Evolutionary conservation across 2,797 vertebrate species (phyloP).

Genomic region (Orestias chungarensis): DNA sequence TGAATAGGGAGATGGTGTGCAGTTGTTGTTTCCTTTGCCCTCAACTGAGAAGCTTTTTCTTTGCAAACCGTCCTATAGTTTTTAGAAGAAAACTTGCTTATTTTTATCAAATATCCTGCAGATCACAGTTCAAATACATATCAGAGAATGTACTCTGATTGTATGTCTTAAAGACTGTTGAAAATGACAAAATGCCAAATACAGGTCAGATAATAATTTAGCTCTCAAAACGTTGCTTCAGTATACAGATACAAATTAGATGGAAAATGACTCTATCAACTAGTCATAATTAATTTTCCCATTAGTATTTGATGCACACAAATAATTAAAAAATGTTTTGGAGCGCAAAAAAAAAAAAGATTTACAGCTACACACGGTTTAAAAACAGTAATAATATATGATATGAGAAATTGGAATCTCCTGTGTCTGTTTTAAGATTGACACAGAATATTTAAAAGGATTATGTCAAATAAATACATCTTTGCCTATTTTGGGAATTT

Average conservation of each 20-base stretch:
- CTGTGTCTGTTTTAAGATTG: neutral
- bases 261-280: neutral
- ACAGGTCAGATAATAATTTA: neutral
- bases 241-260: neutral
- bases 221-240: neutral
- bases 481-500: too few species aligned
- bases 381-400: too few species aligned
- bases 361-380: neutral
- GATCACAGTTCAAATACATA: neutral
- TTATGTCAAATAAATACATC: neutral
- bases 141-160: neutral
- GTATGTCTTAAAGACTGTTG: constrained; percentile 16
- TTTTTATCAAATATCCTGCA: constrained; percentile 1
- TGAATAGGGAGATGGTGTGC: constrained; percentile 8
- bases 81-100: neutral
- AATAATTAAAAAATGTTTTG: neutral
- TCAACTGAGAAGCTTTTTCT: constrained; percentile 25
- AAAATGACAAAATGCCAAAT: constrained; percentile 1
- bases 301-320: neutral
- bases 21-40: constrained; percentile 3
- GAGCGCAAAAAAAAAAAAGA: neutral
- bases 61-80: constrained; percentile 16
- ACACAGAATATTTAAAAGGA: neutral
- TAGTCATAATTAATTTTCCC: too few species aligned
- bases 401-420: neutral